A percentile compares a stretch with the other conserved stretches of the same genome.
Conservation (phyloP, 2,113 vertebrate genomes). For the Hiodon tergisus region DNA sequence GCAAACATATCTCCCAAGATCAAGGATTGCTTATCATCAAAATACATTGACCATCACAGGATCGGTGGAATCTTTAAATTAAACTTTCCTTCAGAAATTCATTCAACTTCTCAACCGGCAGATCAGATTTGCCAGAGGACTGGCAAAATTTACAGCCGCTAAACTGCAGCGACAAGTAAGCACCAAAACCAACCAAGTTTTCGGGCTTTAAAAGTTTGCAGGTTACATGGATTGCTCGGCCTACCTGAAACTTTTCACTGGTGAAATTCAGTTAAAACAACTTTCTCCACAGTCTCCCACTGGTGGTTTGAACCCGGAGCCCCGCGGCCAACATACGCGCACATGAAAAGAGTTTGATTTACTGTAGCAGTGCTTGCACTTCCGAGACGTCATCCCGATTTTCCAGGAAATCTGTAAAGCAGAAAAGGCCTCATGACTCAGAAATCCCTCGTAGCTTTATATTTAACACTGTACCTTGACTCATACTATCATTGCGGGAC, state of each 20-base stretch:
- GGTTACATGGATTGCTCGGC: no score
- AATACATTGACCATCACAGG: no score
- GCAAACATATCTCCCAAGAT: no score
- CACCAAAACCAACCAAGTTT: no score
- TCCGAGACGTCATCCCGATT: constrained; percentile 3
- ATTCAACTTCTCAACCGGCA: no score
- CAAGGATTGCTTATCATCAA: no score
- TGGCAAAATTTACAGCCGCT: no score
- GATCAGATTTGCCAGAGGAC: no score
- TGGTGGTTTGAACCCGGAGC: neutral
- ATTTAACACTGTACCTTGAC: neutral
- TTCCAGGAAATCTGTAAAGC: constrained; percentile 9
- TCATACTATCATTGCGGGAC: neutral
- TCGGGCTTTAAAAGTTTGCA: no score
- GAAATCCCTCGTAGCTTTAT: constrained; percentile 7
- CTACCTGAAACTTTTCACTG: neutral
- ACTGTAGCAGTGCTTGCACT: neutral
- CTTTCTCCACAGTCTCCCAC: neutral
- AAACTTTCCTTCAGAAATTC: no score
- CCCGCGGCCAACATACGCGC: neutral
- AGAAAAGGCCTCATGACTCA: constrained; percentile 16
- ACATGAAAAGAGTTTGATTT: constrained; percentile 17
- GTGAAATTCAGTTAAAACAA: neutral
- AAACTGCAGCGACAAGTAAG: no score
- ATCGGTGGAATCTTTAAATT: no score